phyloP scores from a whole-genome alignment of 2,797 vertebrate genomes.

The Gila robusta region DNA sequence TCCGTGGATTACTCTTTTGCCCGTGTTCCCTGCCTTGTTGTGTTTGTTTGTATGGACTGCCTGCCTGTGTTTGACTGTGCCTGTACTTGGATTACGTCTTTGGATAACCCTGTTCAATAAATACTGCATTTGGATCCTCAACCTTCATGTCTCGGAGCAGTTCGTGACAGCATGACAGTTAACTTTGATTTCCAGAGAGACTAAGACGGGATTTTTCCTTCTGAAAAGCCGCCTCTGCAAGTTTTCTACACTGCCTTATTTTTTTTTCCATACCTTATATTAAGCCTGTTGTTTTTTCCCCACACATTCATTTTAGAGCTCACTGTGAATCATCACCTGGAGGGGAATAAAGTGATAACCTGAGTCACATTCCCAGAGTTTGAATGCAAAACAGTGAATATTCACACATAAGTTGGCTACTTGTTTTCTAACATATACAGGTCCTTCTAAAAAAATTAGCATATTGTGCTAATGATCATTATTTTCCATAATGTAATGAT shows the following conservation, averaged over 20 bases:
- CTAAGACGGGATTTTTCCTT: constrained; percentile 2
- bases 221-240: constrained; percentile 40
- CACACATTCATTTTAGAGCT: constrained; percentile 31
- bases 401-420: neutral
- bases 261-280: constrained; percentile 22
- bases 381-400: neutral
- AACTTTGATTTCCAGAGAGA: constrained; percentile 48
- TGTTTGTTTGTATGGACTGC: too few species aligned
- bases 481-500: too few species aligned
- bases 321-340: constrained; percentile 20
- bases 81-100: too few species aligned
- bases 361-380: neutral
- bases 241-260: constrained; percentile 39
- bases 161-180: neutral
- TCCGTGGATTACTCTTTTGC: too few species aligned
- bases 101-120: too few species aligned
- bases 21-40: too few species aligned
- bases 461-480: too few species aligned
- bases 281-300: constrained; percentile 1
- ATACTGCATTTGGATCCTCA: too few species aligned
- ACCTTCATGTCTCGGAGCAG: too few species aligned
- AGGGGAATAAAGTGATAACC: neutral
- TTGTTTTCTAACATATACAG: constrained; percentile 8
- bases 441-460: too few species aligned
- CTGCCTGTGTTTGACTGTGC: too few species aligned